These are phyloP conservation scores for Conus betulinus DNA, from an alignment of 1,140 invertebrate species.

Conservation along the genomic window DNA sequence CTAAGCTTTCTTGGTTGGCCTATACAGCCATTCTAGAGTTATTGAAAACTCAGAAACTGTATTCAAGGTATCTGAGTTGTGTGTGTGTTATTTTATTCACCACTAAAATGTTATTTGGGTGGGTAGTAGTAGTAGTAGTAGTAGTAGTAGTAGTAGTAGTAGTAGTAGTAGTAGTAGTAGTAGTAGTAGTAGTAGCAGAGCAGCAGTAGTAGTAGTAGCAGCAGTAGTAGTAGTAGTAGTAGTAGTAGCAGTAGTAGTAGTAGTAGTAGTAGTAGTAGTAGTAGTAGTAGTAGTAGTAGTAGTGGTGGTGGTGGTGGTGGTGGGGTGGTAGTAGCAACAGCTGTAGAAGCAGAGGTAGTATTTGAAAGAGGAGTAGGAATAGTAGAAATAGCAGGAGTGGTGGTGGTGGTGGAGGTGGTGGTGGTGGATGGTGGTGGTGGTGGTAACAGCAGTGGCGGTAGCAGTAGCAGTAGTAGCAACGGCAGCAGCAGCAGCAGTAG, in stretches of 20 bases:
- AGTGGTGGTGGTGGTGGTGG: background rate
- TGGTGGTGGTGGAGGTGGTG: conserved; percentile 21
- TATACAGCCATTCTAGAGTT: too few species aligned
- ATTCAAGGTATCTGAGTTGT: too few species aligned
- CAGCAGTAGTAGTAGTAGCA: conserved; percentile 16
- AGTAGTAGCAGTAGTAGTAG: conserved; percentile 30
- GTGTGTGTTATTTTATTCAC: too few species aligned
- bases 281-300: conserved; percentile 26
- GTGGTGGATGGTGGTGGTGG: too few species aligned
- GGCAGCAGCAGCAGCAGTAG: conserved; percentile 21
- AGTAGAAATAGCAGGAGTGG: conserved; percentile 20
- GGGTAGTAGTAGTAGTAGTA: conserved; percentile 38
- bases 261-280: conserved; percentile 20
- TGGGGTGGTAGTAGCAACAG: background rate
- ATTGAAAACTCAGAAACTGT: too few species aligned
- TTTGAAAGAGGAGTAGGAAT: background rate
- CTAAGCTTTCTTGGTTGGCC: too few species aligned
- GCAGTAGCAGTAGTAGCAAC: conserved; percentile 25
- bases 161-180: conserved; percentile 36
- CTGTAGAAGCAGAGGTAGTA: conserved; percentile 25
- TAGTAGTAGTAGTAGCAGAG: too few species aligned
- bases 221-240: conserved; percentile 30
- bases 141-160: conserved; percentile 39
- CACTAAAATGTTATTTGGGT: too few species aligned
- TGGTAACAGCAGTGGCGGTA: too few species aligned